Percentiles rank a stretch among this genome's conserved stretches.
Conservation (phyloP, 2,888 invertebrate species). For the Drosophila borealis region DNA sequence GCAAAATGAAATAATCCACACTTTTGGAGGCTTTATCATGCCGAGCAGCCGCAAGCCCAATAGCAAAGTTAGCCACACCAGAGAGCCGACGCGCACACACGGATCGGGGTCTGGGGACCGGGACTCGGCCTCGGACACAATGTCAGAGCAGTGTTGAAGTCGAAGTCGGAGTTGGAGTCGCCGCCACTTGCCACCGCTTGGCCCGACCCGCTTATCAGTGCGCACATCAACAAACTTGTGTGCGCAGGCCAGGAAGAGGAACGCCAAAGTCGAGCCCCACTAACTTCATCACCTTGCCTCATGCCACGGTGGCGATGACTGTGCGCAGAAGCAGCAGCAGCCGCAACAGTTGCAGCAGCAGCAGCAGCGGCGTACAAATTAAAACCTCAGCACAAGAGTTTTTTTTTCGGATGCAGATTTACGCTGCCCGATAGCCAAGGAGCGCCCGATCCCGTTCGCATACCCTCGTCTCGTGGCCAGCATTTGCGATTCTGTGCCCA, state of each 20-base stretch:
- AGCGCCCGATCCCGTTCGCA: conserved; percentile 24
- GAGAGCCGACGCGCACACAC: conserved; percentile 3
- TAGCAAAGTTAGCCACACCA: conserved; percentile 36
- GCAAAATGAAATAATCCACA: conserved; percentile 81
- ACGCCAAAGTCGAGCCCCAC: conserved; percentile 40
- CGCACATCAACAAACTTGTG: conserved; percentile 68
- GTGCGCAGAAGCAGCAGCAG: conserved; percentile 58
- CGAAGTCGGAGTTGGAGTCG: conserved; percentile 34
- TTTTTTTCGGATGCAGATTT: conserved; percentile 71
- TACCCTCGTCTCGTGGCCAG: not conserved
- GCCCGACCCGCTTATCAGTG: conserved; percentile 67
- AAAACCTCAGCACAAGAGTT: conserved; percentile 75
- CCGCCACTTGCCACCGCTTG: conserved; percentile 59
- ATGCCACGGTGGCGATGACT: conserved; percentile 39
- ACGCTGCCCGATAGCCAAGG: conserved; percentile 63
- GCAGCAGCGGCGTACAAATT: conserved; percentile 70
- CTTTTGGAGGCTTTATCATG: conserved; percentile 76
- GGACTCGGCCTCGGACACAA: conserved; percentile 22
- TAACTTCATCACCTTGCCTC: conserved; percentile 74
- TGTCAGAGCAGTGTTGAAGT: conserved; percentile 43
- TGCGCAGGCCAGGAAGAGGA: conserved; percentile 43
- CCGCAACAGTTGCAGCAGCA: conserved; percentile 9
- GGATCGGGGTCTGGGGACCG: not conserved
- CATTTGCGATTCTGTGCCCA: conserved; percentile 79
- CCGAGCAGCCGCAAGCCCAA: conserved; percentile 55